A percentile compares a stretch with the other conserved stretches of the same genome.
These are phyloP conservation scores for Hypsibius dujardini DNA, from an alignment of 1,140 invertebrate species.

Conservation along the genomic window DNA sequence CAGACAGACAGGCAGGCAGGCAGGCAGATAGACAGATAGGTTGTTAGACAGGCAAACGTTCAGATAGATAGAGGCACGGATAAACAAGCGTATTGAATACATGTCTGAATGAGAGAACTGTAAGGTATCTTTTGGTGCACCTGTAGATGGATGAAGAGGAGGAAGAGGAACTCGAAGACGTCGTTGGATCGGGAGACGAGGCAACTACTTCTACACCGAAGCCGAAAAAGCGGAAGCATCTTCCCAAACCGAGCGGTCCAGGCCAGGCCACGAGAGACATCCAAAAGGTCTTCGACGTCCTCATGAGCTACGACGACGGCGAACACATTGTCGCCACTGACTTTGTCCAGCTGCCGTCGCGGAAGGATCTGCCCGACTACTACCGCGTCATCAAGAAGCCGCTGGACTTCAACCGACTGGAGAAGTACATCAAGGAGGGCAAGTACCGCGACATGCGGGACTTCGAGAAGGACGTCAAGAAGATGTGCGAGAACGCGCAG, in stretches of 20 bases:
- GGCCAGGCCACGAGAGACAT: neutral
- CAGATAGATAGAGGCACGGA: no score
- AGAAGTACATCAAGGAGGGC: constrained; percentile 31
- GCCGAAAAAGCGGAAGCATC: neutral
- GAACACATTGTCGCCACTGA: constrained; percentile 72
- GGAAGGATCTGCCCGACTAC: constrained; percentile 80
- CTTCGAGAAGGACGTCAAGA: constrained; percentile 74
- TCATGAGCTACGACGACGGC: constrained; percentile 18
- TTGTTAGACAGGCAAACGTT: no score
- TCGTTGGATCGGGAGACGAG: neutral
- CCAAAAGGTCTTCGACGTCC: constrained; percentile 14
- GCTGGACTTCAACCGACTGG: constrained; percentile 57
- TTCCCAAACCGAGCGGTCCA: neutral
- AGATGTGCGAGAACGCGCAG: constrained; percentile 86
- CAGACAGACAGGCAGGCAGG: no score
- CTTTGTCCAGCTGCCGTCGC: constrained; percentile 81
- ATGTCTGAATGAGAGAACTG: no score
- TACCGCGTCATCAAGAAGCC: constrained; percentile 95
- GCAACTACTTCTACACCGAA: neutral
- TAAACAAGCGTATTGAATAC: no score
- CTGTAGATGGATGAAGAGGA: neutral
- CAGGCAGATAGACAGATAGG: no score
- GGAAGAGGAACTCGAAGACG: neutral
- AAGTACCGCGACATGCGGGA: constrained; percentile 66
- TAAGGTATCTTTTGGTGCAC: neutral